A percentile compares a stretch with the other conserved stretches of the same genome.
phyloP scores from a whole-genome alignment of 2,113 vertebrate species.

The Tenrec ecaudatus region DNA sequence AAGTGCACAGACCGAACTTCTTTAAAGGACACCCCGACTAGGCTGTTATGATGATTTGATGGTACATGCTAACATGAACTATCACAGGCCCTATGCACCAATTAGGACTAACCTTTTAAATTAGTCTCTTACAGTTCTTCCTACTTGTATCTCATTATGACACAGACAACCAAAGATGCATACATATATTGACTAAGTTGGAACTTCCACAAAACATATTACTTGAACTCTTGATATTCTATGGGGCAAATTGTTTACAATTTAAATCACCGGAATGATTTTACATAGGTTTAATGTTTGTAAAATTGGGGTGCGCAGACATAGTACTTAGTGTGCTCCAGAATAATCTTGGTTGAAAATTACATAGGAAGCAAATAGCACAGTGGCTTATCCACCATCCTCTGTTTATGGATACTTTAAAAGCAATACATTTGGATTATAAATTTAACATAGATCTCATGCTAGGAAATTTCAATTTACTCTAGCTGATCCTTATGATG shows the following conservation, averaged over 20 bases:
- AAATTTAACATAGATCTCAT: neutral
- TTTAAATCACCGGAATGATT: neutral
- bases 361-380: neutral
- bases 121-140: neutral
- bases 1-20: neutral
- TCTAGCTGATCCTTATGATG: neutral
- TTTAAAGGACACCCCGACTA: neutral
- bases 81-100: neutral
- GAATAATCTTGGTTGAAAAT: neutral
- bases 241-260: neutral
- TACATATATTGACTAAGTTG: neutral
- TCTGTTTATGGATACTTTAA: neutral
- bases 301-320: neutral
- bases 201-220: neutral
- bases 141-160: neutral
- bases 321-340: neutral
- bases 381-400: neutral
- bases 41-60: neutral
- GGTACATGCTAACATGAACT: neutral
- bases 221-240: neutral
- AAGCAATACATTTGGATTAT: neutral
- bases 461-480: neutral
- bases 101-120: neutral
- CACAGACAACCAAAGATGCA: neutral
- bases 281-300: neutral